Percentiles rank a stretch among this genome's conserved stretches.
These are phyloP conservation scores for Nematolebias whitei DNA, from an alignment of 2,113 vertebrate genomes.

Conservation along the genomic window DNA sequence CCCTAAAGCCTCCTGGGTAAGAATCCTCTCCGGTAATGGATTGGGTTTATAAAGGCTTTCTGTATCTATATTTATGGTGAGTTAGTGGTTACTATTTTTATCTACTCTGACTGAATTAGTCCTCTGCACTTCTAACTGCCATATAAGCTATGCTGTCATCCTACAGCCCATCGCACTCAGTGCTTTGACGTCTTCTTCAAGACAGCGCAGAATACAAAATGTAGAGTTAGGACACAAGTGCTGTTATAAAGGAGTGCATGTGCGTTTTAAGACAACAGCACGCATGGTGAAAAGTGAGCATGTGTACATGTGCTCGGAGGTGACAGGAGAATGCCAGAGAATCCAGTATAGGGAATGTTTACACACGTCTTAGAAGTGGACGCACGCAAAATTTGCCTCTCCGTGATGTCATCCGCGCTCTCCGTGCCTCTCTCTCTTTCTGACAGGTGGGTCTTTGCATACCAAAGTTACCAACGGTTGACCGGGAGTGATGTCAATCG, in stretches of 20 bases:
- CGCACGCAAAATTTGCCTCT: conserved; percentile 44
- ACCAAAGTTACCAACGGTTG: conserved; percentile 33
- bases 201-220: conserved; percentile 44
- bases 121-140: conserved; percentile 41
- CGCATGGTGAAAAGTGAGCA: conserved; percentile 1
- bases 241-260: neutral
- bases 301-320: neutral
- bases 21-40: conserved; percentile 24
- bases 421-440: conserved; percentile 12
- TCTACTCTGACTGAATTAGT: conserved; percentile 18
- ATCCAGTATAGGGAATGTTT: conserved; percentile 18
- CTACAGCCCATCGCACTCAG: conserved; percentile 41
- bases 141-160: conserved; percentile 48
- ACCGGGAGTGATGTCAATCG: conserved; percentile 41
- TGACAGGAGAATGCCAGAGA: conserved; percentile 33
- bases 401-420: conserved; percentile 33
- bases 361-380: conserved; percentile 23
- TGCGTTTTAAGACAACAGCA: neutral
- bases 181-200: conserved; percentile 17
- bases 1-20: conserved; percentile 59
- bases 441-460: conserved; percentile 54
- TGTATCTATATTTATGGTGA: conserved; percentile 8
- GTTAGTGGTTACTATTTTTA: conserved; percentile 20
- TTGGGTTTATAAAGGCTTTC: conserved; percentile 19
- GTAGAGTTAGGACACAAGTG: neutral